Base-by-base conservation (phyloP, 37 sponge, comb jelly and placozoan species). In the Geodia barretti region DNA sequence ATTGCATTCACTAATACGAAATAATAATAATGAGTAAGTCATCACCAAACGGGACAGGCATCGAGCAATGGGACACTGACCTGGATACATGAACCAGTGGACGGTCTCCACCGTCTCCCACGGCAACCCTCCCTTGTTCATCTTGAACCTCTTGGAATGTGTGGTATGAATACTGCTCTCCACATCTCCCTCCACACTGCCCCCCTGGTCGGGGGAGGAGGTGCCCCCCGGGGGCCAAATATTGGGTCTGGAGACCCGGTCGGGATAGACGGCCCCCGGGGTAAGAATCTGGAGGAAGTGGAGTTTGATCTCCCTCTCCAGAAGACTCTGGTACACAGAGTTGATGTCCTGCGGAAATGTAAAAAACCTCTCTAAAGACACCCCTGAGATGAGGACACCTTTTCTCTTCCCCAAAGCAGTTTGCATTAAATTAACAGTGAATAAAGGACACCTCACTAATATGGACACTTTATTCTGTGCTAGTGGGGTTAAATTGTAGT, bases 41-140 rank as follows among this genome's bases (percentile, higher is more conserved):
- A n/a, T n/a, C n/a, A n/a, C n/a, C n/a, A n/a, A n/a, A n/a, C n/a
- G n/a, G n/a, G n/a, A n/a, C 62, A 60, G 21, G 21, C n/a, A n/a
- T n/a, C n/a, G n/a, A n/a, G n/a, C 74, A 74, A 4, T 24, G 61
- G 2, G 60, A 32, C 1, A 81, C 79, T 60, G 25, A 91, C 92
- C 88, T 58, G 88, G 92, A 29, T 75, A 84, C 3, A 92, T 70
- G 41, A 92, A 84, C 34, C 41, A 65, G 39, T 87, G 92, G 36
- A 87, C 66, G 25, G 88, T 80, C 33, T 84, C 78, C 3, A 92
- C 73, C 14, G 75, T 79, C 26, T 87, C 89, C 85, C 85, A 84
- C 1, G 87, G 70, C 28, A 87, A 41, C 1, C 92, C 88, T 23
- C 87, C 29, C 29, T 83, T 61, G 62, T 87, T 76, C 30, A 85